These are phyloP conservation scores for Mythimna vitellina DNA, from an alignment of 2,888 invertebrate genomes.

Conservation along the genomic window DNA sequence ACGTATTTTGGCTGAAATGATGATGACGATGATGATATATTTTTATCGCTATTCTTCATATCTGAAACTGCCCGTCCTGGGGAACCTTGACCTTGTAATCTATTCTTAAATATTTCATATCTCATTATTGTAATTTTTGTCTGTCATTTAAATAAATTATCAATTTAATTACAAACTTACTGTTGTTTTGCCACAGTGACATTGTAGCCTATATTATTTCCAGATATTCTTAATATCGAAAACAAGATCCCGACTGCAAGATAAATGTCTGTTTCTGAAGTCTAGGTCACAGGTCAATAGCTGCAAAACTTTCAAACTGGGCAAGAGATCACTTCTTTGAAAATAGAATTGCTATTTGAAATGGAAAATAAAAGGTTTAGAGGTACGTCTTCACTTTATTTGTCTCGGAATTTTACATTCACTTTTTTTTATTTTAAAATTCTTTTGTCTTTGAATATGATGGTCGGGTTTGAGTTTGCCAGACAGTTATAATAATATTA, in stretches of 20 bases:
- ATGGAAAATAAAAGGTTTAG: slow-evolving; percentile 12
- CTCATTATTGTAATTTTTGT: neutral
- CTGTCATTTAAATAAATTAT: too few species aligned
- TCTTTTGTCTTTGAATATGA: neutral
- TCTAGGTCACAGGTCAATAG: slow-evolving; percentile 34
- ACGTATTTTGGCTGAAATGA: too few species aligned
- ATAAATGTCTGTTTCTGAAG: slow-evolving; percentile 15
- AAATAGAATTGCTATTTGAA: slow-evolving; percentile 21
- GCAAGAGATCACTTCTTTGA: slow-evolving; percentile 27
- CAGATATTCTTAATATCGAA: neutral
- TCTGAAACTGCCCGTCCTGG: too few species aligned
- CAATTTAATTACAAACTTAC: neutral
- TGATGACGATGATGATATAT: too few species aligned
- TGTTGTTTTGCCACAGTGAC: neutral
- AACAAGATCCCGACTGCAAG: neutral
- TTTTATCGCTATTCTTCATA: too few species aligned
- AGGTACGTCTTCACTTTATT: neutral
- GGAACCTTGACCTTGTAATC: neutral
- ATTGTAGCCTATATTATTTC: neutral
- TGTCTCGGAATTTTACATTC: neutral
- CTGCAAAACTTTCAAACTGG: slow-evolving; percentile 31
- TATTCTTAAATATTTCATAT: neutral
- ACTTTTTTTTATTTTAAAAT: neutral
- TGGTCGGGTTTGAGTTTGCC: neutral
- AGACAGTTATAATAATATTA: neutral